These are phyloP conservation scores for Elymnias hypermnestra DNA, from an alignment of 1,140 invertebrate genomes.

Conservation along the genomic window DNA sequence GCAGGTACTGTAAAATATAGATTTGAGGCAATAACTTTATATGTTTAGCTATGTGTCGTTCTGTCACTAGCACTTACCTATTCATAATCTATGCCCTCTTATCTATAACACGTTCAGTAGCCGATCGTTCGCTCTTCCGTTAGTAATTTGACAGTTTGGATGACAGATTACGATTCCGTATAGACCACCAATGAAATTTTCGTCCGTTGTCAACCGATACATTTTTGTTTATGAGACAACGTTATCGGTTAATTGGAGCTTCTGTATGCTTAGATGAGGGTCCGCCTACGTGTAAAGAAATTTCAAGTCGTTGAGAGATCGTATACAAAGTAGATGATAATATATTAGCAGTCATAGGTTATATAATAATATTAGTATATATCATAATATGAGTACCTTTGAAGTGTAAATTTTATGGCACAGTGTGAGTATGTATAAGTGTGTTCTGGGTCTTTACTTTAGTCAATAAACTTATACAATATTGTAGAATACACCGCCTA, in stretches of 20 bases:
- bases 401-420: too few species aligned
- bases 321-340: background rate
- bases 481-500: too few species aligned
- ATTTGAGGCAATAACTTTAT: too few species aligned
- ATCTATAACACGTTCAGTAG: conserved; percentile 72
- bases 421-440: too few species aligned
- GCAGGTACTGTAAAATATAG: too few species aligned
- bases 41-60: too few species aligned
- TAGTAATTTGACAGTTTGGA: conserved; percentile 74
- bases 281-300: conserved; percentile 10
- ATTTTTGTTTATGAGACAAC: conserved; percentile 66
- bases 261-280: conserved; percentile 41
- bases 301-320: background rate
- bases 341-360: background rate
- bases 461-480: too few species aligned
- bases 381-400: background rate
- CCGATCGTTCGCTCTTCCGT: conserved; percentile 67
- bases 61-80: too few species aligned
- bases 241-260: conserved; percentile 57
- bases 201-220: conserved; percentile 44
- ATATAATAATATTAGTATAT: conserved; percentile 1
- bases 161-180: conserved; percentile 65
- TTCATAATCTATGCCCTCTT: conserved; percentile 46
- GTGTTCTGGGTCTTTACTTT: too few species aligned
- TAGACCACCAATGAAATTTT: conserved; percentile 65